These are phyloP conservation scores for Sciurus carolinensis DNA, from an alignment of 2,797 vertebrate genomes.

Conservation along the genomic window DNA sequence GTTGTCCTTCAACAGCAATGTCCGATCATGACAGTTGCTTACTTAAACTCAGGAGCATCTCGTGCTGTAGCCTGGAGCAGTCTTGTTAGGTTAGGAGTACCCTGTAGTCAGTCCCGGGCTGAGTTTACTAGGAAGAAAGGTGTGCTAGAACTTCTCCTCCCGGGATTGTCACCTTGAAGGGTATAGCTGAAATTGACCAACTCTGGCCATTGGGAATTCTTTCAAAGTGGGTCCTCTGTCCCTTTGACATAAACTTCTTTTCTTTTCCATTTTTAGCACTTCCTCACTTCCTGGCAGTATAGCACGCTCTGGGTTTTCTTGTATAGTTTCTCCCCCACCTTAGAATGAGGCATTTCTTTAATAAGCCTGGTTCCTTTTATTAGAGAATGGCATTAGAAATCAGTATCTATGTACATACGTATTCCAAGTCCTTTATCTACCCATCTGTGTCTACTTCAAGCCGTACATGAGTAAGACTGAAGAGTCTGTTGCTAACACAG, in stretches of 20 bases:
- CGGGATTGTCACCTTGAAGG: not conserved
- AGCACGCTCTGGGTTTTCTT: not conserved
- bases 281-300: not conserved
- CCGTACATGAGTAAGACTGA: not conserved
- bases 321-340: too few relatives aligned
- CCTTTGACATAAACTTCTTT: not conserved
- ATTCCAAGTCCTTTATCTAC: not conserved
- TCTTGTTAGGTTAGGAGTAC: not conserved
- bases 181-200: not conserved
- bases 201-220: too few relatives aligned
- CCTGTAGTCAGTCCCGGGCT: not conserved
- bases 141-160: not conserved
- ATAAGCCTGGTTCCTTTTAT: not conserved
- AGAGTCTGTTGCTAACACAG: not conserved
- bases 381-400: not conserved
- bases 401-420: not conserved
- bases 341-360: not conserved
- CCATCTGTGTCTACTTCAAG: not conserved
- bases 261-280: not conserved
- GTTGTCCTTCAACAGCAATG: not conserved
- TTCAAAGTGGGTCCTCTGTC: not conserved
- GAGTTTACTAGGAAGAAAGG: not conserved
- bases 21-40: not conserved
- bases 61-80: not conserved
- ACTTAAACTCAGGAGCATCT: not conserved